Evolutionary conservation across 2,888 invertebrate genomes (phyloP).

Genomic region (Saturnia japonica): DNA sequence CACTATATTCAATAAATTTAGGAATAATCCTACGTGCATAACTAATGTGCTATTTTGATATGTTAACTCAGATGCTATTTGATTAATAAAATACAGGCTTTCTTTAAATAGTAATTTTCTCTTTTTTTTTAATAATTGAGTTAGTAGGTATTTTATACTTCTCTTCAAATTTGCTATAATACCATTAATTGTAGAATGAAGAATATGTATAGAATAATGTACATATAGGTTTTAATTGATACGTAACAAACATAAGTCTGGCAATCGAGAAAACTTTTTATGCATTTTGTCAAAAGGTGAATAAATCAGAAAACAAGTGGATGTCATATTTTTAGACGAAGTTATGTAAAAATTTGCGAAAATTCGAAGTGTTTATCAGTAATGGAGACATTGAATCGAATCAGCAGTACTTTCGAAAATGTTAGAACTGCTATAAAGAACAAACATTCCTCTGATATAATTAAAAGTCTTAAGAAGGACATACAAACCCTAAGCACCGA

Average conservation of each 20-base stretch:
- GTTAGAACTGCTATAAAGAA: constrained; percentile 58
- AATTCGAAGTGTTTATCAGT: constrained; percentile 36
- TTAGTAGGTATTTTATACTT: too few relatives aligned
- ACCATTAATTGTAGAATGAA: background rate
- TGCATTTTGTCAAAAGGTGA: background rate
- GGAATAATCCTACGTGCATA: too few relatives aligned
- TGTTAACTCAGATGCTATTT: too few relatives aligned
- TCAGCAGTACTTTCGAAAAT: constrained; percentile 61
- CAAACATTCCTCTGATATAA: constrained; percentile 56
- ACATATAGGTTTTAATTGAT: background rate
- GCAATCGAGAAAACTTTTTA: background rate
- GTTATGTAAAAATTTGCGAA: constrained; percentile 20
- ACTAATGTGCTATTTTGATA: too few relatives aligned
- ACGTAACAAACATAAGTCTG: background rate
- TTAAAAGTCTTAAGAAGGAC: constrained; percentile 59
- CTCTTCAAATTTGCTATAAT: background rate
- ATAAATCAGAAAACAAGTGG: background rate
- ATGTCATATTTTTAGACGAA: constrained; percentile 4
- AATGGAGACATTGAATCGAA: constrained; percentile 64
- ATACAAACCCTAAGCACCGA: constrained; percentile 61
- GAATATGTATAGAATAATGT: background rate
- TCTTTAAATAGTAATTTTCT: too few relatives aligned
- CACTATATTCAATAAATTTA: too few relatives aligned
- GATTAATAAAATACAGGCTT: too few relatives aligned
- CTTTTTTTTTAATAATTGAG: too few relatives aligned